Conservation (phyloP, 2,797 vertebrate species). For the Pampus argenteus region DNA sequence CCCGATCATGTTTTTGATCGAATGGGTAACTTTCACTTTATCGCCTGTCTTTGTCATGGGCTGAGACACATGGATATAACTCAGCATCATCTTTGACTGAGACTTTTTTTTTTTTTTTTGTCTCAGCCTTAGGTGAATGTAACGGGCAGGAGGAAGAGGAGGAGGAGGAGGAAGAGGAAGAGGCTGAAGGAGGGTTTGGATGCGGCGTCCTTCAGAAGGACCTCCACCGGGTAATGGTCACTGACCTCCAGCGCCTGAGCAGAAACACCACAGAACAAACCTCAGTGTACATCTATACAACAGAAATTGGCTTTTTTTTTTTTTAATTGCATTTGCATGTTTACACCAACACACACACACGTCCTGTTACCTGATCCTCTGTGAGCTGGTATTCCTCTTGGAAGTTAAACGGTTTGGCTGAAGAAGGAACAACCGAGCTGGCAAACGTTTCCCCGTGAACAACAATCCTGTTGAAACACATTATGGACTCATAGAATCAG, state of each 20-base stretch:
- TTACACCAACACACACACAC: neutral
- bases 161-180: conserved; percentile 30
- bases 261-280: conserved; percentile 18
- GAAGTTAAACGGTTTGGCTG: conserved; percentile 82
- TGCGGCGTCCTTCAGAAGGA: conserved; percentile 65
- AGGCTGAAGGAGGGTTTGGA: conserved; percentile 19
- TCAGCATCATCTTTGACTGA: too few species aligned
- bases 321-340: neutral
- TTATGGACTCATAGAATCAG: neutral
- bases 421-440: conserved; percentile 69
- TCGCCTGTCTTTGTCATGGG: too few species aligned
- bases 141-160: conserved; percentile 35
- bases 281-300: neutral
- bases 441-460: conserved; percentile 77
- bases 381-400: conserved; percentile 71
- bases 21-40: too few species aligned
- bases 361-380: conserved; percentile 75
- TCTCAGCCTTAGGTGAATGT: conserved; percentile 13
- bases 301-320: neutral
- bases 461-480: conserved; percentile 76
- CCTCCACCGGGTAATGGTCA: conserved; percentile 85
- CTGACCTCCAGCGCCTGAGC: conserved; percentile 82
- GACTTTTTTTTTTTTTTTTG: too few species aligned
- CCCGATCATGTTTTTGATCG: too few species aligned
- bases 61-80: too few species aligned